Conservation (phyloP, 37 sponge, comb jelly and placozoan genomes). For the Ephydatia muelleri region DNA sequence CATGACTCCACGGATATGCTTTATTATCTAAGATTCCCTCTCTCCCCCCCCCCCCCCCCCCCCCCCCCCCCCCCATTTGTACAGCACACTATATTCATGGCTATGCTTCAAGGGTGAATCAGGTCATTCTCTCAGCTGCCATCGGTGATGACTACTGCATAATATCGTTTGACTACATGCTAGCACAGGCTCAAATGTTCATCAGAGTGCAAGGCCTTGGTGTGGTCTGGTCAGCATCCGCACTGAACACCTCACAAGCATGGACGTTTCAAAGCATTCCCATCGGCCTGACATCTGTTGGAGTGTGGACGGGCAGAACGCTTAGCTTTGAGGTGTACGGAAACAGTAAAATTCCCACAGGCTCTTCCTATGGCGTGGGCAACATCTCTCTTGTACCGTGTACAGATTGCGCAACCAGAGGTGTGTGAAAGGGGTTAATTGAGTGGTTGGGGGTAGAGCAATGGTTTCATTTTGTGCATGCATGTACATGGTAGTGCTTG, state of each 20-base stretch:
- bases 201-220: constrained; percentile 22
- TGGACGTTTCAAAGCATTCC: constrained; percentile 27
- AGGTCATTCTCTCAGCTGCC: not conserved
- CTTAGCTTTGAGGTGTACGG: constrained; percentile 15
- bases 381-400: constrained; percentile 57
- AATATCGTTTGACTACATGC: constrained; percentile 25
- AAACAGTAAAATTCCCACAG: not conserved
- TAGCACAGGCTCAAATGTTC: not conserved
- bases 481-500: not conserved
- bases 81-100: not conserved
- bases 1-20: too few relatives aligned
- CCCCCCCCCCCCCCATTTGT: too few relatives aligned
- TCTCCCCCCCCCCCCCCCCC: not conserved
- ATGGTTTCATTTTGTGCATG: not conserved
- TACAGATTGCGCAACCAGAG: constrained; percentile 45
- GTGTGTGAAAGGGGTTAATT: not conserved
- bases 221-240: constrained; percentile 18
- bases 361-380: constrained; percentile 15
- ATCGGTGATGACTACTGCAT: constrained; percentile 52
- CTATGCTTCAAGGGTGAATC: not conserved
- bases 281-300: constrained; percentile 22
- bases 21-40: not conserved
- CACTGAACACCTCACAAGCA: not conserved
- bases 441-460: not conserved
- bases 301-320: not conserved